phyloP scores from a whole-genome alignment of 2,888 invertebrate species.

The Zaprionus bogoriensis region DNA sequence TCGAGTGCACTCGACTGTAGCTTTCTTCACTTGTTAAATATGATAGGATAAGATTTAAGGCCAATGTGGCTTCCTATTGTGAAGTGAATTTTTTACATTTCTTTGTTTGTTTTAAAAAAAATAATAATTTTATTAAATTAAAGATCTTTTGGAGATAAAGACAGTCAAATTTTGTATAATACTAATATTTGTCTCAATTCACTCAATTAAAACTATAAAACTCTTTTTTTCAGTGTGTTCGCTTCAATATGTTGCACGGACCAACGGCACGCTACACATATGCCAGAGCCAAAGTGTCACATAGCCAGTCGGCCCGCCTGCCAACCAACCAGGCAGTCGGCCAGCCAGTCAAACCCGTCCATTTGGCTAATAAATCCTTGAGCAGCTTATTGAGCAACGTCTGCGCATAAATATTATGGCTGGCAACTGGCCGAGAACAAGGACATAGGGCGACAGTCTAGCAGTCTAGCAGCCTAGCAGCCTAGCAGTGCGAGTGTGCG shows the following conservation, averaged over 20 bases:
- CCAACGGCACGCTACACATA: slow-evolving; percentile 54
- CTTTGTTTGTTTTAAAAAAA: too few relatives aligned
- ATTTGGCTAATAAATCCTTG: slow-evolving; percentile 83
- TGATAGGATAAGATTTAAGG: too few relatives aligned
- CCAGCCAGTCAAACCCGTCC: slow-evolving; percentile 82
- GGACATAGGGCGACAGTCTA: slow-evolving; percentile 17
- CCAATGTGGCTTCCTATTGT: too few relatives aligned
- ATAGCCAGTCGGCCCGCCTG: slow-evolving; percentile 2
- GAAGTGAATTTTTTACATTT: too few relatives aligned
- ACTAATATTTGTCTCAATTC: too few relatives aligned
- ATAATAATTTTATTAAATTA: too few relatives aligned
- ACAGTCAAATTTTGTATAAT: too few relatives aligned
- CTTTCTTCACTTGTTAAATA: too few relatives aligned
- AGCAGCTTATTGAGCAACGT: slow-evolving; percentile 80
- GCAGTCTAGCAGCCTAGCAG: slow-evolving; percentile 14
- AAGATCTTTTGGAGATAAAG: too few relatives aligned
- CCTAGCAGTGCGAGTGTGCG: not conserved
- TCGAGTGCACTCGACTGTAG: too few relatives aligned
- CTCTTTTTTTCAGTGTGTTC: slow-evolving; percentile 54
- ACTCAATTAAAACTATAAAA: not conserved
- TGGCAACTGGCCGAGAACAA: slow-evolving; percentile 58
- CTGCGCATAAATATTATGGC: slow-evolving; percentile 77
- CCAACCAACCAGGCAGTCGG: slow-evolving; percentile 32
- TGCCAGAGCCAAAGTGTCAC: slow-evolving; percentile 35
- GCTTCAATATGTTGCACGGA: slow-evolving; percentile 30